Base-by-base conservation (phyloP, 1,140 invertebrate species). In the Nixonia krombeini region DNA sequence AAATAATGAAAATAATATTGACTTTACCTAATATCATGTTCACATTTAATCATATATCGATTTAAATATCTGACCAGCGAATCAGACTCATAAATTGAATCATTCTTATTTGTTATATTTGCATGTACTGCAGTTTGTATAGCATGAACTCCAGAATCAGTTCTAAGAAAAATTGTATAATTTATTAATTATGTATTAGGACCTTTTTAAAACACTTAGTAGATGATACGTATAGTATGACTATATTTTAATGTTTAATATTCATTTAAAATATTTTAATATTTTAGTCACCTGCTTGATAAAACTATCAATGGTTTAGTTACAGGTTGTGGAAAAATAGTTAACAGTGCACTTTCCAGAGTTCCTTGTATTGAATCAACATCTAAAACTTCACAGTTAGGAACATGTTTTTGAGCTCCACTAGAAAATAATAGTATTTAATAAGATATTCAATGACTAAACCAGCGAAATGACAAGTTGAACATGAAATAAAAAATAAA, bases 61-160 rank as follows among this genome's bases (percentile, higher is more conserved):
- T 92, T 92, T 3, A 91, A 64, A 25, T 74, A 59, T 28, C 63
- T 70, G 3, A 85, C 83, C 29, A 90, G 61, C 1, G 40, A 29
- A 0, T 67, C 16, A 0, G 86, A 75, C 41, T 88, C 73, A 68
- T 88, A 90, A n/a, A 86, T 73, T 4, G 8, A 35, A 10, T 82
- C 62, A 51, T 85, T 82, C 13, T 45, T 59, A 40, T 83, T 85
- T 13, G 85, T 68, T 51, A 93, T 57, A 57, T 92, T 90, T 53
- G 91, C 85, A 66, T 92, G 90, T 21, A 87, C 88, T n/a, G 87
- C 86, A 9, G 87, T 80, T 66, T 86, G 86, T 8, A 92, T 70
- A 1, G 90, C 90, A 82, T 92, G 91, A 3, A 93, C 91, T 50
- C 91, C 91, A 6, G 87, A 80, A 87, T 93, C 91, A 81, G 91